Evolutionary conservation across 2,113 vertebrate genomes (phyloP), one percentile per base, ranked within the genome.

Genomic region (Ctenodactylus gundi): DNA sequence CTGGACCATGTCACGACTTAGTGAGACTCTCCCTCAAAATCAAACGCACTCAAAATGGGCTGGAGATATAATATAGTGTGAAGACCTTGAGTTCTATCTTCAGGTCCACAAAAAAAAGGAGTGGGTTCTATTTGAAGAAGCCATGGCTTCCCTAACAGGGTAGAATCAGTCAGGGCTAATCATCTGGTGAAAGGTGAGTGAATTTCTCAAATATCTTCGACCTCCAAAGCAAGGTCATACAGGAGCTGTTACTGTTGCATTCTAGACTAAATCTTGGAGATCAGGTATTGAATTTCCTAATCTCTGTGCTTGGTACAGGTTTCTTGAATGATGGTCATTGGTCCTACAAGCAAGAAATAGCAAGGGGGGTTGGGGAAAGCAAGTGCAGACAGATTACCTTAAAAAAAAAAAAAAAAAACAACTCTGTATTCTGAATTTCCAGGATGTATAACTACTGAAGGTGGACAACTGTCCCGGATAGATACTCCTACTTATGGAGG

Each of bases 381-480:
- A 94, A 34, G 4, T 78, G 29, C 8, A 44, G n/a, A 75, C 8
- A 44, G n/a, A 75, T 73, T 80, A 46, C 72, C 58, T 91, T 90
- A 91, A 14, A 58, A 68, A 72, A 93, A 92, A 14, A 58, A 68
- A 72, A 93, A 92, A n/a, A n/a, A n/a, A n/a, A n/a, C n/a, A n/a
- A 58, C 27, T 72, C 9, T 97, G 36, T 93, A 2, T 94, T 94
- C 49, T 91, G 8, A 31, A 77, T 97, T 92, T 98, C 72, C 96
- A 99, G 99, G 99, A 49, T 98, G 98, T 88, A 98, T 99, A 94
- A 98, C 98, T 76, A 96, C 99, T 49, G 99, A 99, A 97, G 98
- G 98, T 17, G 99, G 98, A 81, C 98, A 98, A 53, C 86, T 98
- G 80, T 84, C 98, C 64, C 99, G 98, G 91, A 92, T 99, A 17